Conservation (phyloP, 2,888 invertebrate species). For the Leucania comma region DNA sequence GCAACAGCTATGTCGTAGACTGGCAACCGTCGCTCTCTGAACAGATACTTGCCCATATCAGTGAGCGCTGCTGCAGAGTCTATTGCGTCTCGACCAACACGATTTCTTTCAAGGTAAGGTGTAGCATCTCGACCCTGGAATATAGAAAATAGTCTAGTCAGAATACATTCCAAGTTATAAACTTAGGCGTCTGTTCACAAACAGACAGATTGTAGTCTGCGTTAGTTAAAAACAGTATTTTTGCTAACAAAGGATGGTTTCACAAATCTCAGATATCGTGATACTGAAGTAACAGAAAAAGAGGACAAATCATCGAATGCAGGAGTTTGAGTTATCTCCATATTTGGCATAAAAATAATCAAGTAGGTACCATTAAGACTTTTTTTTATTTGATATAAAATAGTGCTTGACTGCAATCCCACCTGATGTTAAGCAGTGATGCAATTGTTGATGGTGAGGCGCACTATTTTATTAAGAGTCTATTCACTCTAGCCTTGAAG, state of each 20-base stretch:
- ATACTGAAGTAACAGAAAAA: background rate
- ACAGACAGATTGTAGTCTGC: no score
- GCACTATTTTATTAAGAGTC: no score
- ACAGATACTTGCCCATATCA: slow-evolving; percentile 99
- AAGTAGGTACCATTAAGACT: no score
- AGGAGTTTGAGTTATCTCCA: background rate
- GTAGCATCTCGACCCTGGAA: slow-evolving; percentile 97
- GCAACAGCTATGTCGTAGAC: slow-evolving; percentile 99
- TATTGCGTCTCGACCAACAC: slow-evolving; percentile 98
- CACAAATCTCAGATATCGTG: no score
- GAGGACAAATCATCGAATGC: background rate
- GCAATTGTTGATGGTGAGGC: no score
- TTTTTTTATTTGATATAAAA: no score
- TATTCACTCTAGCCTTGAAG: no score
- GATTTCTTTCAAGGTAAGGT: slow-evolving; percentile 97
- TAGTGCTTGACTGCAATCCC: no score
- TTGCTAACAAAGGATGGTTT: no score
- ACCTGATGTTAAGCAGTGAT: no score
- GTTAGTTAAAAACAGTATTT: no score
- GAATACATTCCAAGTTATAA: background rate
- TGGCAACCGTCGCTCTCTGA: slow-evolving; percentile 97
- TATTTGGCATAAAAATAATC: background rate
- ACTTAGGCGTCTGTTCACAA: no score
- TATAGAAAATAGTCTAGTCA: slow-evolving; percentile 9
- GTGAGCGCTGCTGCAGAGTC: slow-evolving; percentile 98